phyloP scores from a whole-genome alignment of 2,113 vertebrate species.

The Apeltes quadracus region DNA sequence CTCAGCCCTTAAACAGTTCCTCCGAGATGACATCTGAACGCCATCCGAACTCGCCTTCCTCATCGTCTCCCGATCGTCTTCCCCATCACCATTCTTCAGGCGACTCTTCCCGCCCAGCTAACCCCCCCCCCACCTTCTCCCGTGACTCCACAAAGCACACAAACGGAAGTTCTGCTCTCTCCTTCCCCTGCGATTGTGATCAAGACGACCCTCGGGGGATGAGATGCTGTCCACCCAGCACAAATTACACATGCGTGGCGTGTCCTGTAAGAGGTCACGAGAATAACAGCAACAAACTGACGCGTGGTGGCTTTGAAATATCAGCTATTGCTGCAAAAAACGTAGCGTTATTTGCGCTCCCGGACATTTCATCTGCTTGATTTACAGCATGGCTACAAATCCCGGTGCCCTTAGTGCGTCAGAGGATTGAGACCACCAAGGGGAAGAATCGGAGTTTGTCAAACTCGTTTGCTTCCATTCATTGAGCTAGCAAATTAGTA shows the following conservation, averaged over 20 bases:
- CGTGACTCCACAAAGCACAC: constrained; percentile 47
- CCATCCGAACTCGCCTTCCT: constrained; percentile 57
- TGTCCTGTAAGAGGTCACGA: constrained; percentile 58
- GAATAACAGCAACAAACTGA: constrained; percentile 26
- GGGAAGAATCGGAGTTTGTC: constrained; percentile 47
- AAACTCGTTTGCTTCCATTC: constrained; percentile 60
- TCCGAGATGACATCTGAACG: constrained; percentile 75
- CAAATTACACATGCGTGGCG: constrained; percentile 65
- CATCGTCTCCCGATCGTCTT: no score
- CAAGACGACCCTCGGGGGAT: constrained; percentile 61
- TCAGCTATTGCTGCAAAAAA: not conserved
- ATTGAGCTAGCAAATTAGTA: constrained; percentile 60
- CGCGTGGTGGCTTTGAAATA: not conserved
- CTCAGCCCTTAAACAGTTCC: constrained; percentile 62
- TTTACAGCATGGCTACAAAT: constrained; percentile 41
- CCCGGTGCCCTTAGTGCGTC: constrained; percentile 25
- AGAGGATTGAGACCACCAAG: constrained; percentile 63
- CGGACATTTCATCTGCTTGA: constrained; percentile 6
- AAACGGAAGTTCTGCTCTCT: constrained; percentile 63
- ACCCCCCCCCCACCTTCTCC: constrained; percentile 26
- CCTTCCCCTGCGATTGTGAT: constrained; percentile 69
- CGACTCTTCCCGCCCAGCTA: constrained; percentile 26
- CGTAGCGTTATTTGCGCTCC: constrained; percentile 1
- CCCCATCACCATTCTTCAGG: constrained; percentile 40
- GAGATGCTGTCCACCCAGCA: constrained; percentile 63